Evolutionary conservation across 2,113 vertebrate species (phyloP), one percentile per base, ranked within the genome.

Genomic region (Garra rufa): DNA sequence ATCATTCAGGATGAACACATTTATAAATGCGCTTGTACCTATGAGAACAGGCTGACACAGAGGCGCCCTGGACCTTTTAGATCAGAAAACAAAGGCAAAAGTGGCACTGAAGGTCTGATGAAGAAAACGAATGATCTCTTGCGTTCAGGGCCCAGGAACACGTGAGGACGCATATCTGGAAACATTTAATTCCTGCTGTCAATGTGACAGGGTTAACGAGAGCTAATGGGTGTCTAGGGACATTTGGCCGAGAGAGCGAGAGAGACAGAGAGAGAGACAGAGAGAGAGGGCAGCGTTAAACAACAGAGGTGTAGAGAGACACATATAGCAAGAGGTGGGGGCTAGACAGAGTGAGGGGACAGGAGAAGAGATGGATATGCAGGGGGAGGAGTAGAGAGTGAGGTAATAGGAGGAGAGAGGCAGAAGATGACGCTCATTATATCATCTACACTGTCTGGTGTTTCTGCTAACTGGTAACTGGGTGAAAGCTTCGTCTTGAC

Each of bases 141-240:
- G 19, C 61, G 21, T 52, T 71, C 0, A 17, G 84, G 19, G 38
- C 69, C 90, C 0, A 13, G 84, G 30, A 57, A 81, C 89, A 89
- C 87, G 88, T 93, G 93, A 88, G 88, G 92, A 92, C 83, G 92
- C 93, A 94, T 93, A 88, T 78, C 89, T 90, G 88, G 87, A 91
- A 92, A 91, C 93, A 90, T 93, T 94, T 93, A 93, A 94, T 93
- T 93, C 92, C 92, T 89, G 91, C 89, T 90, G 46, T 91, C 93
- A 93, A 92, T 89, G 89, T 93, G 94, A 94, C 93, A 92, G 90
- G 93, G 93, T 93, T 94, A 94, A 94, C 92, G 92, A 94, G 92
- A 87, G 90, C 89, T 92, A 94, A 94, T 90, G 91, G 90, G 90
- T 85, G 90, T 92, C 93, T 90, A 85, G 94, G 94, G 93, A 93